A percentile compares a stretch with the other conserved stretches of the same genome.
Evolutionary conservation across 2,888 invertebrate species (phyloP).

Genomic region (Trichacis sp.): DNA sequence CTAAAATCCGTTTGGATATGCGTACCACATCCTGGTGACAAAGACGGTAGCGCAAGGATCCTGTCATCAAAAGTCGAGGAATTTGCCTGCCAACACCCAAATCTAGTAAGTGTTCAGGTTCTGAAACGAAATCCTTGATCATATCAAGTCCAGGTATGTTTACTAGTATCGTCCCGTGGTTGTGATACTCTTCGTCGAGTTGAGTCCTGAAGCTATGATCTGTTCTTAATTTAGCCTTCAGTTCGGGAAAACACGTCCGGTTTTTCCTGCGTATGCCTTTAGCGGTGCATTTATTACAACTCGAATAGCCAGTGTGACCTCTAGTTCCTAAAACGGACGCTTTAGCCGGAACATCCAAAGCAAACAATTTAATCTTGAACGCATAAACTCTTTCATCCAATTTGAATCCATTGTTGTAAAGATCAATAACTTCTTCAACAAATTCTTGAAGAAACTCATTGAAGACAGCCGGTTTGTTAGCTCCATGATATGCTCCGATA

Average conservation of each 20-base stretch:
- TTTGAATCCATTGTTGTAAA: constrained; percentile 18
- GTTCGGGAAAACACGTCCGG: background rate
- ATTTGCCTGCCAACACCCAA: constrained; percentile 13
- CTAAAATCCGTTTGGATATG: background rate
- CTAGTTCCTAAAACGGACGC: background rate
- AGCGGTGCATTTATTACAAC: background rate
- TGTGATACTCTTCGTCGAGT: background rate
- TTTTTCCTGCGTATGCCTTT: background rate
- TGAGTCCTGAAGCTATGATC: background rate
- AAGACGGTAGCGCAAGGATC: background rate
- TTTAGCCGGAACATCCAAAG: background rate
- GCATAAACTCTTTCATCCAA: constrained; percentile 7
- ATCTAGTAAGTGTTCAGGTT: background rate
- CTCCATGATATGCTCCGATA: constrained; percentile 7
- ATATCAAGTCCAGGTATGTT: background rate
- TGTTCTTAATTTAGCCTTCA: background rate
- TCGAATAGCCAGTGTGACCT: background rate
- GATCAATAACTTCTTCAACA: constrained; percentile 19
- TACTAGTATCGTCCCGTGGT: background rate
- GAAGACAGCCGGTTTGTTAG: background rate
- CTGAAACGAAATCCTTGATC: background rate
- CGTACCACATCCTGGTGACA: too few species aligned
- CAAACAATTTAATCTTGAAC: constrained; percentile 16
- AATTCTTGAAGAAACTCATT: background rate
- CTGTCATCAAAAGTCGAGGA: constrained; percentile 20